Conservation (phyloP, 1,140 invertebrate genomes). For the Diorhabda sublineata region DNA sequence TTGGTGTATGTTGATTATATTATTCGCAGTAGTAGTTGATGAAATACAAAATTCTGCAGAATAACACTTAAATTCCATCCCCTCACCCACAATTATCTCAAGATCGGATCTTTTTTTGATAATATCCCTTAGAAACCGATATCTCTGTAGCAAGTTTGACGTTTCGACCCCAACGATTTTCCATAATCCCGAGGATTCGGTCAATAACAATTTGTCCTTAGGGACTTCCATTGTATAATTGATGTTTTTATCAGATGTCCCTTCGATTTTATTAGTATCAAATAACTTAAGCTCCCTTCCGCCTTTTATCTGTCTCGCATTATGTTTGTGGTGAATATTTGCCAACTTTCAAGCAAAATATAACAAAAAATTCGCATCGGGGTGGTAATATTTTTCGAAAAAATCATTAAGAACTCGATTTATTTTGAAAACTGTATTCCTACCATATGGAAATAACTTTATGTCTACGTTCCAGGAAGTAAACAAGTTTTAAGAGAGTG, state of each 20-base stretch:
- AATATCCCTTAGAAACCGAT: slow-evolving; percentile 28
- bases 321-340: slow-evolving; percentile 10
- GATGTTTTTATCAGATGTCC: slow-evolving; percentile 27
- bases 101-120: slow-evolving; percentile 29
- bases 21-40: too few species aligned
- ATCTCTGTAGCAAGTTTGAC: slow-evolving; percentile 22
- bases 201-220: slow-evolving; percentile 42
- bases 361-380: background rate
- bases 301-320: slow-evolving; percentile 29
- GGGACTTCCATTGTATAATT: slow-evolving; percentile 36
- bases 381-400: background rate
- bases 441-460: background rate
- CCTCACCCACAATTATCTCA: slow-evolving; percentile 21
- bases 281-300: slow-evolving; percentile 7
- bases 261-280: slow-evolving; percentile 19
- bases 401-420: background rate
- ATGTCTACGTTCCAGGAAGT: background rate
- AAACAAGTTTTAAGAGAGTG: background rate
- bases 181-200: slow-evolving; percentile 41
- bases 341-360: background rate
- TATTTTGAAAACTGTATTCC: background rate
- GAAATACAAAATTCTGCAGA: too few species aligned
- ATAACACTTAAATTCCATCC: too few species aligned
- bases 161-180: slow-evolving; percentile 35
- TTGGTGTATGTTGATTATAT: too few species aligned